Evolutionary conservation across 2,888 invertebrate genomes (phyloP), one percentile per base, ranked within the genome.

Genomic region (Bimastos eiseni): DNA sequence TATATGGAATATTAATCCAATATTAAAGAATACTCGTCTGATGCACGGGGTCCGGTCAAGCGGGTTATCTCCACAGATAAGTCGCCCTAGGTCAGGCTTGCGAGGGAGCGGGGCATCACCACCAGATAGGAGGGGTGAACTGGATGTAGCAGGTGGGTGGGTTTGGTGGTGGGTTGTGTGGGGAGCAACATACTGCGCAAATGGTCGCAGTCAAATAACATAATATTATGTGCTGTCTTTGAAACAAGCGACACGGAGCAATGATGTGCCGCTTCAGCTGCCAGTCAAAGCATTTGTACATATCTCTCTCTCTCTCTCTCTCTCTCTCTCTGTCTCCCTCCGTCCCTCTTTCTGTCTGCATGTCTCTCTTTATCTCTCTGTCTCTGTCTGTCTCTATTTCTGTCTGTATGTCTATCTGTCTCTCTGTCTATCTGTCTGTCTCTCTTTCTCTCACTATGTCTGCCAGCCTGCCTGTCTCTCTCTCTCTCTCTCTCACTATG

Each of bases 1-100:
- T 70, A 70, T 70, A 70, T 70, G 70, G 70, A 70, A 70, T 70
- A 70, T 70, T 70, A 70, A 70, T 70, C 70, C n/a, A n/a, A 70
- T 70, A 70, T 70, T 70, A 70, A 70, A 70, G 30, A 70, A 70
- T n/a, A 11, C 70, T 15, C 30, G 30, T 70, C 70, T 70, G 70
- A 70, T 70, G n/a, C 13, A n/a, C 70, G 30, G 8, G 8, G 70
- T 70, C n/a, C 70, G 70, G n/a, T 17, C 70, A 70, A 70, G 70
- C 70, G 70, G 70, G 70, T 70, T 70, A 70, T 70, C 70, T 70
- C 70, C 30, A n/a, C 70, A 70, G 70, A 70, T 70, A 70, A 70
- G 70, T 70, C 49, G 49, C 49, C 49, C 49, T 49, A 24, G 49
- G 49, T 49, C 70, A n/a, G n/a, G 70, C 30, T 70, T 70, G 70